Evolutionary conservation across 2,888 invertebrate species (phyloP), one percentile per base, ranked within the genome.

Genomic region (Blomia tropicalis): DNA sequence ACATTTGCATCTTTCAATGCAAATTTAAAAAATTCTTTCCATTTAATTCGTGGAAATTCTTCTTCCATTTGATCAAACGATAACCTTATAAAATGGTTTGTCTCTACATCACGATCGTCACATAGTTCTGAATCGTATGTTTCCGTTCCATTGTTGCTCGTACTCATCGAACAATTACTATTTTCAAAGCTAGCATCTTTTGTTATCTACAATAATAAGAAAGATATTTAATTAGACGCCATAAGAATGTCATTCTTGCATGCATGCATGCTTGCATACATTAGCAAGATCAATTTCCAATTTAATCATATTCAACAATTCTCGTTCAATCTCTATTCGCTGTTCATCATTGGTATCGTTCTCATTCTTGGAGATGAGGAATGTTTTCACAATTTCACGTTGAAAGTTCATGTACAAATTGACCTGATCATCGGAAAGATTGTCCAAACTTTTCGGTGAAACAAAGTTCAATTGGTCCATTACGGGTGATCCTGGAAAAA

Each of bases 401-500:
- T 47, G 51, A 19, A 47, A 47, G 51, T 27, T 47, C 51, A 25
- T 47, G 51, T 47, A 47, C 22, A 47, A n/a, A 11, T 47, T n/a
- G 5, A 27, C 14, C 22, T 47, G 51, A 22, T 7, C 51, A 22
- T 47, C 51, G 22, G 51, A 47, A 7, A 47, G 14, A 27, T 27
- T 47, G 51, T 47, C 23, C 51, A 22, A 25, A 27, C 22, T 7
- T 47, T 47, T 27, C 14, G 31, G 30, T 19, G 58, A 66, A 65
- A 59, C 65, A 63, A 7, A 62, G 67, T 58, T 69, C 74, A 71
- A 71, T 72, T 70, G 66, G 71, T 62, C 67, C 23, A 68, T 43
- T 17, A 68, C 64, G 5, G 67, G 66, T 3, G 65, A 60, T 22
- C 67, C 68, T 4, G 76, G 74, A 69, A 76, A 77, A 65, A 78